Evolutionary conservation across 1,140 invertebrate species (phyloP).

Genomic region (Drosophila kohkoa): DNA sequence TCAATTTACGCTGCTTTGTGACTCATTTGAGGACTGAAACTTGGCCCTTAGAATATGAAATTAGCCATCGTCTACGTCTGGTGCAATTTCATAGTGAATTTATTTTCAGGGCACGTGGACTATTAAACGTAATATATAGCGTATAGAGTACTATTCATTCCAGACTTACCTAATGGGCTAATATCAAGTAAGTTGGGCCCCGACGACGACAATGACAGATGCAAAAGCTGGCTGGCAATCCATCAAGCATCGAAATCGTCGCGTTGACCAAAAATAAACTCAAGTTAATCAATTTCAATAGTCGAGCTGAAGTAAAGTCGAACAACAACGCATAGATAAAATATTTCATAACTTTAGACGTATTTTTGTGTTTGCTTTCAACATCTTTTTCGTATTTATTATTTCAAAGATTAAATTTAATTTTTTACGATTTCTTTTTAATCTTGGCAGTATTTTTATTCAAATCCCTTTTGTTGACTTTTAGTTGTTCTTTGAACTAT

Average conservation of each 20-base stretch:
- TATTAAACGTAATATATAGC: slow-evolving; percentile 12
- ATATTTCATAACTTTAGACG: background rate
- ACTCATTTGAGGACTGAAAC: slow-evolving; percentile 19
- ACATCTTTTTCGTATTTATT: background rate
- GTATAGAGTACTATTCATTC: slow-evolving; percentile 15
- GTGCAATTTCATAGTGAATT: slow-evolving; percentile 20
- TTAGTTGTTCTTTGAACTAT: background rate
- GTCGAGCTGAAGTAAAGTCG: background rate
- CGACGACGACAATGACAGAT: background rate
- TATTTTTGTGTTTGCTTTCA: background rate
- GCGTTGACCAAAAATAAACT: background rate
- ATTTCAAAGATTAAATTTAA: no score
- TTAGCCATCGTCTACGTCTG: slow-evolving; percentile 12
- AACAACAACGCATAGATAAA: background rate
- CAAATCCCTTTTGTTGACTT: background rate
- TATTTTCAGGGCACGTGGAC: slow-evolving; percentile 15
- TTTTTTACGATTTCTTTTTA: no score
- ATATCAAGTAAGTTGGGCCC: background rate
- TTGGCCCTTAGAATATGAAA: slow-evolving; percentile 37
- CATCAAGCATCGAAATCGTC: background rate
- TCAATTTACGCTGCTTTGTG: slow-evolving; percentile 23
- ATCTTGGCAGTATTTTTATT: background rate
- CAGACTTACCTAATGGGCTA: slow-evolving; percentile 2
- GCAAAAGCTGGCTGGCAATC: background rate
- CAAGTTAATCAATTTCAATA: background rate